Percentiles rank a stretch among this genome's conserved stretches.
phyloP scores from a whole-genome alignment of 2,113 vertebrate genomes.

The Mirounga angustirostris region DNA sequence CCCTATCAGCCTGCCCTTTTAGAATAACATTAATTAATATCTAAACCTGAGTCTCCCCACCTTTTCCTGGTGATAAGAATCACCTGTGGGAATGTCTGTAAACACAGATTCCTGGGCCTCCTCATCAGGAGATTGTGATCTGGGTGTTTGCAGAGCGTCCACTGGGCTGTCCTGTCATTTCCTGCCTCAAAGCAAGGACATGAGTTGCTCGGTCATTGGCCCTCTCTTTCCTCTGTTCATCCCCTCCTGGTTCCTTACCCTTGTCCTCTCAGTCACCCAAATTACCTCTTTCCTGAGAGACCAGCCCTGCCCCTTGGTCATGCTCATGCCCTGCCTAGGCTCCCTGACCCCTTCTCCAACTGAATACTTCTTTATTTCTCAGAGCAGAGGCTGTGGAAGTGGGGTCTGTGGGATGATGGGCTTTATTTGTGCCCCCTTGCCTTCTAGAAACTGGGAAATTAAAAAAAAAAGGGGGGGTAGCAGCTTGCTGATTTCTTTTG shows the following conservation, averaged over 20 bases:
- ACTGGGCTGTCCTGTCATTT: neutral
- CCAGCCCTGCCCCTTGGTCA: neutral
- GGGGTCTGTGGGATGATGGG: neutral
- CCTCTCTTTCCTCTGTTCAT: neutral
- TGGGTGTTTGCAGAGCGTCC: neutral
- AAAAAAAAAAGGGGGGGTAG: neutral
- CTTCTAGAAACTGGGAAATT: constrained; percentile 18
- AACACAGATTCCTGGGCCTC: neutral
- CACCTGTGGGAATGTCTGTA: neutral
- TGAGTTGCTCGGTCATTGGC: neutral
- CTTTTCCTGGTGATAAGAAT: constrained; percentile 9
- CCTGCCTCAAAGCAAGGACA: neutral
- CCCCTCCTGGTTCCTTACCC: neutral
- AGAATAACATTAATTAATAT: neutral
- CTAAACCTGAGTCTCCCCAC: neutral
- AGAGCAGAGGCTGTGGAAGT: neutral
- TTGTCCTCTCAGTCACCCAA: neutral
- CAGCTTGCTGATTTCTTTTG: neutral
- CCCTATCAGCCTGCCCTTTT: neutral
- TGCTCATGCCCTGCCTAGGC: neutral
- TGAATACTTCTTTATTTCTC: neutral
- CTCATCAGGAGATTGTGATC: neutral
- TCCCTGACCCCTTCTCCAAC: neutral
- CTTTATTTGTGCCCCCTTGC: neutral
- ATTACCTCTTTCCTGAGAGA: neutral